Conservation (phyloP, 2,888 invertebrate genomes). For the Hemistola chrysoprasaria region DNA sequence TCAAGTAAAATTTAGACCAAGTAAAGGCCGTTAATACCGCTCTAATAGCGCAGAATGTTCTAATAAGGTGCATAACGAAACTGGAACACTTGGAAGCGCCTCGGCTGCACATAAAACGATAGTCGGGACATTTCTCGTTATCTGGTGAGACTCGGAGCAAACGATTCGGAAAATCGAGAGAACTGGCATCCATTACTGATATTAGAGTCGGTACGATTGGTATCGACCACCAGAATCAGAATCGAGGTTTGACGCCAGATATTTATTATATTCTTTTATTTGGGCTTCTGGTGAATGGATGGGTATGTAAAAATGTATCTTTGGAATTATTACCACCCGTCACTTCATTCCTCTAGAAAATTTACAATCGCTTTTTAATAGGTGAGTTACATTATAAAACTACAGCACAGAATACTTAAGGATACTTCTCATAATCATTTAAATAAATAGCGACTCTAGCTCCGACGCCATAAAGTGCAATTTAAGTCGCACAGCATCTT, state of each 20-base stretch:
- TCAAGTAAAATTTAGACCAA: slow-evolving; percentile 13
- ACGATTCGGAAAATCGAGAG: slow-evolving; percentile 78
- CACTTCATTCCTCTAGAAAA: too few species aligned
- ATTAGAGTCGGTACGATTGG: slow-evolving; percentile 49
- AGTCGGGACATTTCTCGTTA: slow-evolving; percentile 67
- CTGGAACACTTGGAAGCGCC: slow-evolving; percentile 12
- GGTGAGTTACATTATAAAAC: too few species aligned
- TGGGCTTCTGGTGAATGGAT: slow-evolving; percentile 10
- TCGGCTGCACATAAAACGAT: slow-evolving; percentile 57
- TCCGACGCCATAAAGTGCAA: too few species aligned
- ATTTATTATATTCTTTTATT: slow-evolving; percentile 17
- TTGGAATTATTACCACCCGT: too few species aligned
- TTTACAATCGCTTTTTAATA: too few species aligned
- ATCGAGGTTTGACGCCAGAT: slow-evolving; percentile 10
- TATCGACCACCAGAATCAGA: slow-evolving; percentile 23
- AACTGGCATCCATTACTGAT: slow-evolving; percentile 73
- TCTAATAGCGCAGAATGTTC: slow-evolving; percentile 15
- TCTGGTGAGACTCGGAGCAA: slow-evolving; percentile 62
- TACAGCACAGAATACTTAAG: too few species aligned
- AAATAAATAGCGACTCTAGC: too few species aligned
- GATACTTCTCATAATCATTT: too few species aligned
- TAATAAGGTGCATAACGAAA: slow-evolving; percentile 19
- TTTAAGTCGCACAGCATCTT: too few species aligned
- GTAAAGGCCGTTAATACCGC: slow-evolving; percentile 16
- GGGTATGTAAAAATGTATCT: too few species aligned